These are phyloP conservation scores for Hanleya hanleyi DNA, from an alignment of 2,888 invertebrate genomes.

Conservation along the genomic window DNA sequence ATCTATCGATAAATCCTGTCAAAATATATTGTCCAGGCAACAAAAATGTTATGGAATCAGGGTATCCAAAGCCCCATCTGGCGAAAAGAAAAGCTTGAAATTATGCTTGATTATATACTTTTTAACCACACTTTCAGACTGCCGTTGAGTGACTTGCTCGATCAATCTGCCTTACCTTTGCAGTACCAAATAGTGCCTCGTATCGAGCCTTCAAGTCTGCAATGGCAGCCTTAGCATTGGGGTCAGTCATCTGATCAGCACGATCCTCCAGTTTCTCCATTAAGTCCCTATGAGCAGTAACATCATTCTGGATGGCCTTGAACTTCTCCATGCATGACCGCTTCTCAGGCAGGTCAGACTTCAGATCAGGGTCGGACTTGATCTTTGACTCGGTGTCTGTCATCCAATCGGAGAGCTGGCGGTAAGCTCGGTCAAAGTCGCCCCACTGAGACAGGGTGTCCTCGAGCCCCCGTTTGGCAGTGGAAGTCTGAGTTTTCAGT, in stretches of 20 bases:
- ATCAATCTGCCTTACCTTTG: conserved; percentile 24
- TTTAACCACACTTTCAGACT: no score
- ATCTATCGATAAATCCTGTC: no score
- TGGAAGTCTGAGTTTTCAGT: conserved; percentile 77
- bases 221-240: conserved; percentile 79
- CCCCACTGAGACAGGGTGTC: conserved; percentile 86
- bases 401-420: conserved; percentile 89
- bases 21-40: no score
- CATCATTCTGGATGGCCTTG: conserved; percentile 75
- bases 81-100: no score
- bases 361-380: conserved; percentile 88
- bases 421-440: conserved; percentile 85
- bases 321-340: conserved; percentile 91
- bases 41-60: no score
- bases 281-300: conserved; percentile 75
- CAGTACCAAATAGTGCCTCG: conserved; percentile 20
- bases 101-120: no score
- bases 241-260: conserved; percentile 89
- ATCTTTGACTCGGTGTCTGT: conserved; percentile 89
- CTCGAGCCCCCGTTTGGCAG: conserved; percentile 82
- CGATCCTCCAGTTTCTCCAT: conserved; percentile 92
- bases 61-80: no score
- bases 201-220: conserved; percentile 57
- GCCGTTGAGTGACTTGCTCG: conserved; percentile 22
- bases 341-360: conserved; percentile 91